Evolutionary conservation across 2,888 invertebrate genomes (phyloP), one percentile per base, ranked within the genome.

Genomic region (Sesamia inferens): DNA sequence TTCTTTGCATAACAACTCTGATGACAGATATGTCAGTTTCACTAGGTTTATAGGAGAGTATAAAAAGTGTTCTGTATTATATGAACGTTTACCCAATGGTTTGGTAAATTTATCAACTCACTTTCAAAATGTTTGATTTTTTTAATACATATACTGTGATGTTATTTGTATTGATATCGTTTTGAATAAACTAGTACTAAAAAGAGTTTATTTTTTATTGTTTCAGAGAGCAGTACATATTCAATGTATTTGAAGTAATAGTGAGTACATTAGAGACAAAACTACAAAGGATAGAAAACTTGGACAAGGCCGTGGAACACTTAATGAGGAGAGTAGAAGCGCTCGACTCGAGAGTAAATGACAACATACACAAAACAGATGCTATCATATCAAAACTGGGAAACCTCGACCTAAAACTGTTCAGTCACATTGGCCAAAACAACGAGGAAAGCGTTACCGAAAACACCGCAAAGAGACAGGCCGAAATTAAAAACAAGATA

Each of bases 201-300:
- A 62, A 8, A 6, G 8, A 11, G 10, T 31, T 68, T 72, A 5
- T 88, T 76, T 84, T 85, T 85, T 85, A 93, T 94, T 96, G 92
- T 97, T 97, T 80, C 97, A 98, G 98, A 94, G 98, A 98, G 93
- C 98, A 98, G 93, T 98, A 98, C 93, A 97, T 98, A 81, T 98
- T 98, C 94, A 98, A 98, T 92, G 98, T 99, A 71, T 98, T 99
- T 94, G 98, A 98, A 94, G 98, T 98, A 71, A 98, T 99, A 85
- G 98, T 98, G 76, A 98, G 98, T 87, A 98, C 98, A 44, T 94
- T 98, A 87, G 98, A 99, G 93, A 98, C 98, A 8, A 98, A 98
- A 95, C 96, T 99, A 19, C 98, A 98, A 91, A 97, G 98, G 85
- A 98, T 99, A 90, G 98, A 98, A 90, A 98, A 98, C 92, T 94